Evolutionary conservation across 2,797 vertebrate genomes (phyloP), one percentile per base, ranked within the genome.

Genomic region (Cuniculus paca): DNA sequence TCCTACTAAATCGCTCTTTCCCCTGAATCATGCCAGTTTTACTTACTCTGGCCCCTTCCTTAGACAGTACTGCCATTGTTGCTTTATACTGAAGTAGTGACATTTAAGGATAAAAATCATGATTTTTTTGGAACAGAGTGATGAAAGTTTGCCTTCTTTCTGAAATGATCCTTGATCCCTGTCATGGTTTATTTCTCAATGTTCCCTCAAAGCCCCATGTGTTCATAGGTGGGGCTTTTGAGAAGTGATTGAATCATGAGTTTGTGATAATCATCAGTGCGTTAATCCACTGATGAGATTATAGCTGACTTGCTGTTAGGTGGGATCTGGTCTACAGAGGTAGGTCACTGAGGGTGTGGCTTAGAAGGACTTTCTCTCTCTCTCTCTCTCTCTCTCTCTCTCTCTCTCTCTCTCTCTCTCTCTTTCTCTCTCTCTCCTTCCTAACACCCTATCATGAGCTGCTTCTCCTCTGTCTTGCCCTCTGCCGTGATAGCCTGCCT

Each of bases 91-190:
- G 45, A 80, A 61, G 31, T 45, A 52, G n/a, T 61, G 20, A 94
- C 16, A 50, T 56, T 58, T 34, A 78, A 94, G 26, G 65, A 6
- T 5, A 52, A 79, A 87, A 50, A 83, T 70, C 6, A 77, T 19
- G 50, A 26, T 34, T 54, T 85, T 77, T 80, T 80, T 81, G 63
- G 26, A 34, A 81, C 68, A 78, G 20, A 74, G 13, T 39, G 9
- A 84, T 36, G 24, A 88, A 82, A 81, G 26, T 24, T 82, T 94
- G 39, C 26, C 52, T 90, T 86, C 31, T 94, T 85, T 86, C 75
- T 87, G 28, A 97, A 89, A 87, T 28, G 28, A 17, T 31, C 24
- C 12, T 45, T 45, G 26, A 31, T 34, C 24, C 42, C 42, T 42
- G 10, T 28, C 12, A 45, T 45, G 42, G 24, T 45, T 45, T 74